Conservation (phyloP, 2,888 invertebrate genomes). For the Sinhomidia bicolor region DNA sequence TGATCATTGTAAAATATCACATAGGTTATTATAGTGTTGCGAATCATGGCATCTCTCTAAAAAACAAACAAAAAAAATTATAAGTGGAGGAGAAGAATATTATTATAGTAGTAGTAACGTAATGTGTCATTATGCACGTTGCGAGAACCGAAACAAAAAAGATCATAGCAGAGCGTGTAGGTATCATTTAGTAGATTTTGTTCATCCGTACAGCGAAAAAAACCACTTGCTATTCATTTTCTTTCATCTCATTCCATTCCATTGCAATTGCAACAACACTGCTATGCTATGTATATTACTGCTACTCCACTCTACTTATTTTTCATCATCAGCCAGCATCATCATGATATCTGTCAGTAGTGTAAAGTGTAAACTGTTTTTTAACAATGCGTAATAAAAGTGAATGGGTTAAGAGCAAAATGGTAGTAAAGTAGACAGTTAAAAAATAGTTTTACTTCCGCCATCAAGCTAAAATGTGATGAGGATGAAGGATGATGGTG, state of each 20-base stretch:
- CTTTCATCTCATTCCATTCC: neutral
- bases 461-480: neutral
- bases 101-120: no score
- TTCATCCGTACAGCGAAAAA: no score
- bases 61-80: neutral
- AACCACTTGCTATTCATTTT: slow-evolving; percentile 16
- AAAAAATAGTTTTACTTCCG: slow-evolving; percentile 29
- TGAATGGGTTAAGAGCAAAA: slow-evolving; percentile 31
- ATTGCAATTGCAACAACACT: no score
- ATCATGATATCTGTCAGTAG: no score
- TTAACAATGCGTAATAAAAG: slow-evolving; percentile 29
- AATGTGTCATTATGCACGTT: slow-evolving; percentile 14
- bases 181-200: no score
- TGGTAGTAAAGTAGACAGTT: neutral
- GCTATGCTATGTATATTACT: no score
- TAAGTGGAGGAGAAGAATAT: no score
- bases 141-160: no score
- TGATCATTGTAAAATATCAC: no score
- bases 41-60: slow-evolving; percentile 8
- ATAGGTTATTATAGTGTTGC: no score
- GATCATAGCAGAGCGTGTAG: no score
- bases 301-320: neutral
- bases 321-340: no score
- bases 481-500: neutral
- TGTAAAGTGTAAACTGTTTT: neutral